Evolutionary conservation across 2,113 vertebrate genomes (phyloP).

Genomic region (Artemisiospiza belli): DNA sequence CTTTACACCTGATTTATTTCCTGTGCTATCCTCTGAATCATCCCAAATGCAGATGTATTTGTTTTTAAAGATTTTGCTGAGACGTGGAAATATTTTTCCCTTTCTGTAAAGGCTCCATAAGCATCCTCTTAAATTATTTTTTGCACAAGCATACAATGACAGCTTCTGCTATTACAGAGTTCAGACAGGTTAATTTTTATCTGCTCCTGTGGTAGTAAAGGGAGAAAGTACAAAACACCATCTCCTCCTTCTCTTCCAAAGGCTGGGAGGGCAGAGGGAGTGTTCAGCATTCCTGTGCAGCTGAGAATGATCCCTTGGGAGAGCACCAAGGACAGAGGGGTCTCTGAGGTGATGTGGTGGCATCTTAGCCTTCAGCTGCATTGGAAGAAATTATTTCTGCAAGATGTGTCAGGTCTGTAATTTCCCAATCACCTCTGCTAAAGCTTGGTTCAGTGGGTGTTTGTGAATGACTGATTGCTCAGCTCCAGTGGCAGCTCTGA

Average conservation of each 20-base stretch:
- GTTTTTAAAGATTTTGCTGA: slow-evolving; percentile 51
- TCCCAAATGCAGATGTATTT: slow-evolving; percentile 56
- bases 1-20: slow-evolving; percentile 52
- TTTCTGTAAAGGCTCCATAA: slow-evolving; percentile 1
- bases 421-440: not conserved
- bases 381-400: not conserved
- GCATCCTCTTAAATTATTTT: not conserved
- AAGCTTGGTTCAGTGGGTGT: not conserved
- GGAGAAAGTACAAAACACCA: not conserved
- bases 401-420: not conserved
- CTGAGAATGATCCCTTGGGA: not conserved
- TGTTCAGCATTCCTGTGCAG: not conserved
- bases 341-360: not conserved
- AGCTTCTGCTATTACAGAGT: not conserved
- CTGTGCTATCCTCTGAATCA: slow-evolving; percentile 12
- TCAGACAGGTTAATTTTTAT: slow-evolving; percentile 39
- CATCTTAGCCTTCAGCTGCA: not conserved
- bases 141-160: not conserved
- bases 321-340: not conserved
- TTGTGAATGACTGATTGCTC: not conserved
- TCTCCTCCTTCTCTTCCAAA: not conserved
- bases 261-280: not conserved
- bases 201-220: not conserved
- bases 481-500: not conserved
- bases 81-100: not conserved